Percentiles rank a stretch among this genome's conserved stretches.
phyloP scores from a whole-genome alignment of 2,113 vertebrate genomes.

The Cichladusa arquata region DNA sequence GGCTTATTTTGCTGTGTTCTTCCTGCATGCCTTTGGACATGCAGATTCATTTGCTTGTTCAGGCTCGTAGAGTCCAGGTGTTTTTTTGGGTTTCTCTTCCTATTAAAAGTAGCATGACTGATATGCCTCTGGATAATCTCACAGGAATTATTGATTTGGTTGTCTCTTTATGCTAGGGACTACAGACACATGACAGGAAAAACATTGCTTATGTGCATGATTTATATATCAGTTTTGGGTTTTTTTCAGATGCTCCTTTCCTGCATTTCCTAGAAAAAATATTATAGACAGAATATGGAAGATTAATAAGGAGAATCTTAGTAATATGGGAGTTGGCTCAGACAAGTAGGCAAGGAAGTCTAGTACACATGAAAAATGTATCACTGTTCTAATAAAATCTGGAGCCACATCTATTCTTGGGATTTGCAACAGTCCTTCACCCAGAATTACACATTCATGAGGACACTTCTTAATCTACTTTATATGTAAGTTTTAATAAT shows the following conservation, averaged over 20 bases:
- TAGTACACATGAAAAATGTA: background rate
- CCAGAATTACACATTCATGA: background rate
- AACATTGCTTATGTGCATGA: background rate
- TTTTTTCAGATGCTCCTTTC: background rate
- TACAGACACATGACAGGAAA: background rate
- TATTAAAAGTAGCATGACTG: background rate
- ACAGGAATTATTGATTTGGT: background rate
- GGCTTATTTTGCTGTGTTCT: background rate
- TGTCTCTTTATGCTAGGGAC: background rate
- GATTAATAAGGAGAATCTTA: background rate
- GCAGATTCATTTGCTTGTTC: background rate
- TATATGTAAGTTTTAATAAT: background rate
- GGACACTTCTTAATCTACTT: background rate
- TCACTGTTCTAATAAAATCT: slow-evolving; percentile 14
- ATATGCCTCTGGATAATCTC: background rate
- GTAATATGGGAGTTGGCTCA: background rate
- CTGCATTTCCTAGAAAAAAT: background rate
- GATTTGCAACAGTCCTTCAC: background rate
- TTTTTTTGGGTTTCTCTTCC: background rate
- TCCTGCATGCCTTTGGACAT: background rate
- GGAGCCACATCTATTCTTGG: background rate
- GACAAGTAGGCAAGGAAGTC: background rate
- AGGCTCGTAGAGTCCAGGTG: background rate
- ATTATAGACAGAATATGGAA: background rate
- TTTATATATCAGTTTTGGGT: background rate